phyloP scores from a whole-genome alignment of 2,888 invertebrate genomes.

The Drosophila neonasuta region DNA sequence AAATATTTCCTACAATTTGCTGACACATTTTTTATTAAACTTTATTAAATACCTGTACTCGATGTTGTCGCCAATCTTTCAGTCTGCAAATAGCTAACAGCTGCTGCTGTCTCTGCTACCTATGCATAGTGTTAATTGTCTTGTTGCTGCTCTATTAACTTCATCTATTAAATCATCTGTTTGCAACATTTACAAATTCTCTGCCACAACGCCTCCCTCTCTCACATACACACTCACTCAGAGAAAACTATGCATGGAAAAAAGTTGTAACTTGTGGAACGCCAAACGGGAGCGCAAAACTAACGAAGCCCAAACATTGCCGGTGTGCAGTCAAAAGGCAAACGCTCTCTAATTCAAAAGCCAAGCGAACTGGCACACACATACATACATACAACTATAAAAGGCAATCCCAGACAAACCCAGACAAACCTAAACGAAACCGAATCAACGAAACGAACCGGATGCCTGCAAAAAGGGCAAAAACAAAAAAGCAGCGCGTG shows the following conservation, averaged over 20 bases:
- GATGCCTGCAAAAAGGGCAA: slow-evolving; percentile 31
- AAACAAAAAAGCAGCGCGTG: slow-evolving; percentile 31
- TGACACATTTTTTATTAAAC: background rate
- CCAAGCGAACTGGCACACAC: slow-evolving; percentile 69
- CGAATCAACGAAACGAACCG: slow-evolving; percentile 39
- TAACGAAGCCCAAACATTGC: slow-evolving; percentile 75
- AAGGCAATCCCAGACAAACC: slow-evolving; percentile 17
- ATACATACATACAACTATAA: slow-evolving; percentile 4
- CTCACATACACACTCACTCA: too few species aligned
- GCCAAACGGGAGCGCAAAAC: slow-evolving; percentile 51
- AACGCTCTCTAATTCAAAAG: slow-evolving; percentile 70
- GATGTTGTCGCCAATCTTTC: too few species aligned
- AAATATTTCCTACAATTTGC: background rate
- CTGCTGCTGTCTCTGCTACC: slow-evolving; percentile 5
- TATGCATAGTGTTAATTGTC: slow-evolving; percentile 51
- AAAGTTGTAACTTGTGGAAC: slow-evolving; percentile 20
- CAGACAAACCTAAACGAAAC: slow-evolving; percentile 13
- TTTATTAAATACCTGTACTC: background rate
- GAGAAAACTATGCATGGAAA: background rate
- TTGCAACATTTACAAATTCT: slow-evolving; percentile 26
- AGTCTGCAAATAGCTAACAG: background rate
- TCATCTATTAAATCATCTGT: slow-evolving; percentile 30
- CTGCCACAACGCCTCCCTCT: background rate
- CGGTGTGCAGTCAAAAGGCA: slow-evolving; percentile 75
- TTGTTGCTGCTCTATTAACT: slow-evolving; percentile 60